Evolutionary conservation across 2,888 invertebrate genomes (phyloP).

Genomic region (Hirtodrosophila duncani): DNA sequence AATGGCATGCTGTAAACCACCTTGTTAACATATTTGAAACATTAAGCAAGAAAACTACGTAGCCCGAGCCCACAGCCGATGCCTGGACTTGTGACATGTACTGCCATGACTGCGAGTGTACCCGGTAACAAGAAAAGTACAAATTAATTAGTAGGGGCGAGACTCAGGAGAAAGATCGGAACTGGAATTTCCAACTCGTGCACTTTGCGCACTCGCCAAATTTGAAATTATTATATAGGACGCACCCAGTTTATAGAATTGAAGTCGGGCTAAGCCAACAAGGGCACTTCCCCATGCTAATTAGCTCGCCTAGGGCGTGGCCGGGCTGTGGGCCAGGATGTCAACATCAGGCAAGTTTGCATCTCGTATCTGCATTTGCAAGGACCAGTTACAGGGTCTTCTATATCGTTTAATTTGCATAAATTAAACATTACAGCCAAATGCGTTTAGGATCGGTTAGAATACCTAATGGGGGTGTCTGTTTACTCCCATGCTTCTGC

Average conservation of each 20-base stretch:
- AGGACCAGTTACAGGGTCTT: conserved; percentile 41
- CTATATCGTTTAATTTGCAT: conserved; percentile 57
- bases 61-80: conserved; percentile 7
- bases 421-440: conserved; percentile 49
- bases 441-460: conserved; percentile 13
- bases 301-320: conserved; percentile 28
- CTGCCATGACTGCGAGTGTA: background rate
- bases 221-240: conserved; percentile 42
- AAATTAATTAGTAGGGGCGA: conserved; percentile 63
- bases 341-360: conserved; percentile 42
- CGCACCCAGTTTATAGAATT: conserved; percentile 19
- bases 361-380: conserved; percentile 49
- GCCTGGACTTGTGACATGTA: background rate
- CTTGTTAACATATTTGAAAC: conserved; percentile 70
- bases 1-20: conserved; percentile 65
- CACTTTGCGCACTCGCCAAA: conserved; percentile 48
- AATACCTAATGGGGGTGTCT: conserved; percentile 32
- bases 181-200: no score
- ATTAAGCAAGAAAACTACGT: conserved; percentile 62
- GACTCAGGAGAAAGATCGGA: no score
- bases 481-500: conserved; percentile 31
- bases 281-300: conserved; percentile 51
- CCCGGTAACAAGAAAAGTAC: conserved; percentile 39
- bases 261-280: conserved; percentile 44
- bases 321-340: conserved; percentile 34